Conservation (phyloP, 2,888 invertebrate genomes). For the Eupithecia exiguata region DNA sequence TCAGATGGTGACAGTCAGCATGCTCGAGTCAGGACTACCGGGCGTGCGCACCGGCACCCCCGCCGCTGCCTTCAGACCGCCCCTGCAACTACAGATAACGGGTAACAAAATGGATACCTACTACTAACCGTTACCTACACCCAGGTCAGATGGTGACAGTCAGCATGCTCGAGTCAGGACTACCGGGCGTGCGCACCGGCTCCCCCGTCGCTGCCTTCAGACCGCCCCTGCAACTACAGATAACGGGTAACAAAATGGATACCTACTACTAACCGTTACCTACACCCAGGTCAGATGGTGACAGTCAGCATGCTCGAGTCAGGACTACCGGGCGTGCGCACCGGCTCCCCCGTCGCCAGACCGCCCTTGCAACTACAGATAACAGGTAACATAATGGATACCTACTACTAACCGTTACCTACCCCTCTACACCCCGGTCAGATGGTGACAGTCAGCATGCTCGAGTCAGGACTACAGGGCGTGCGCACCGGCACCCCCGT, state of each 20-base stretch:
- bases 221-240: too few relatives aligned
- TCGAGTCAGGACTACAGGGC: conserved; percentile 7
- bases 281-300: neutral
- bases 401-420: neutral
- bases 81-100: neutral
- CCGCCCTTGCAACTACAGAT: neutral
- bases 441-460: conserved; percentile 16
- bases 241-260: too few relatives aligned
- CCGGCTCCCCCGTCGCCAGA: conserved; percentile 1
- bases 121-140: neutral
- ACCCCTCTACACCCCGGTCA: neutral
- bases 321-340: neutral
- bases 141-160: too few relatives aligned
- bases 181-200: too few relatives aligned
- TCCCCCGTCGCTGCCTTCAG: too few relatives aligned
- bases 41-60: conserved; percentile 2
- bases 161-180: too few relatives aligned
- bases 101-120: neutral
- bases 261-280: too few relatives aligned
- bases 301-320: conserved; percentile 20
- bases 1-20: conserved; percentile 13
- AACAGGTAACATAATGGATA: neutral
- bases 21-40: conserved; percentile 11
- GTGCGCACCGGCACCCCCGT: conserved; percentile 1
- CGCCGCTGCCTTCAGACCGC: neutral